Percentiles rank a stretch among this genome's conserved stretches.
Conservation (phyloP, 2,113 vertebrate species). For the Callorhinus ursinus region DNA sequence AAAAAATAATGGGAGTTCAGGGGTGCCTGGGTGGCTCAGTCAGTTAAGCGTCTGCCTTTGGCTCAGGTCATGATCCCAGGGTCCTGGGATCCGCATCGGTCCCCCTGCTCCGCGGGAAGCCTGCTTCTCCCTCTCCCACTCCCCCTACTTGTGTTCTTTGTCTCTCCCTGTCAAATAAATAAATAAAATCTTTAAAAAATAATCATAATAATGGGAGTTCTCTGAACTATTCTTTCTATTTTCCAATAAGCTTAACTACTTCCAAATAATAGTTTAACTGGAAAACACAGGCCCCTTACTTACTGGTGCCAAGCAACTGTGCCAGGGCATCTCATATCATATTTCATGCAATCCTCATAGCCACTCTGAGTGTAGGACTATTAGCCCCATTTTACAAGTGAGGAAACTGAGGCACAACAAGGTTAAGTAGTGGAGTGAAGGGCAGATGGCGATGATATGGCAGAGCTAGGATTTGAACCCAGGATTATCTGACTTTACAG, state of each 20-base stretch:
- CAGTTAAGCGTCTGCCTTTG: too few species aligned
- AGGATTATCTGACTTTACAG: background rate
- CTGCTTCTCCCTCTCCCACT: too few species aligned
- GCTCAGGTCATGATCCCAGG: too few species aligned
- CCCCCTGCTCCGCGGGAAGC: too few species aligned
- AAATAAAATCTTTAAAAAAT: too few species aligned
- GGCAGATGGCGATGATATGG: rapidly evolving
- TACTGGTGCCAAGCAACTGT: background rate
- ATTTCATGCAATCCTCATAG: background rate
- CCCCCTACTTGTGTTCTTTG: too few species aligned
- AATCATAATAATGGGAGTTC: background rate
- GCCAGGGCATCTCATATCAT: background rate
- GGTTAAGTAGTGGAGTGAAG: background rate
- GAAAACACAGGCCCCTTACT: background rate
- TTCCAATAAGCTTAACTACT: background rate
- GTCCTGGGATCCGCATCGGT: too few species aligned
- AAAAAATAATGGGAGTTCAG: background rate
- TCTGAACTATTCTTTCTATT: background rate
- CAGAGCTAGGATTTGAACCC: background rate
- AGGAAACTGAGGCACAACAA: background rate
- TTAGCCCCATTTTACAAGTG: background rate
- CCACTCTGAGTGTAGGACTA: background rate
- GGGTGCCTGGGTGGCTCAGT: too few species aligned
- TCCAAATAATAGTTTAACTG: background rate
- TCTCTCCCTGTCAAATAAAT: too few species aligned